phyloP scores from a whole-genome alignment of 2,113 vertebrate species.

The Triplophysa tibetana region DNA sequence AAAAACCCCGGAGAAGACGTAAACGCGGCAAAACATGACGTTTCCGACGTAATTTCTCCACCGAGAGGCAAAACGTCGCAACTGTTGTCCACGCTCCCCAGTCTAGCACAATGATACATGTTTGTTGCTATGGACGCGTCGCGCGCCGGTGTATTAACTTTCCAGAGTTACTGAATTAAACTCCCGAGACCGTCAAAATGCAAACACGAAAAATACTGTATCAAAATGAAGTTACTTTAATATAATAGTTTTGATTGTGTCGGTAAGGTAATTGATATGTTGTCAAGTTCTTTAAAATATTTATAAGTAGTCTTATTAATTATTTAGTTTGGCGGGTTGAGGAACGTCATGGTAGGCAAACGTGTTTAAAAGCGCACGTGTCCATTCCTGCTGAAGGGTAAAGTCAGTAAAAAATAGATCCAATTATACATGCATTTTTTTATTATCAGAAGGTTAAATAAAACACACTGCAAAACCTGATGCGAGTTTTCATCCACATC shows the following conservation, averaged over 20 bases:
- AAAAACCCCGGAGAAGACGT: not conserved
- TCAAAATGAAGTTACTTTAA: not conserved
- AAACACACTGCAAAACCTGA: constrained; percentile 29
- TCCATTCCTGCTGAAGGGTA: too few relatives aligned
- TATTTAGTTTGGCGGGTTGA: not conserved
- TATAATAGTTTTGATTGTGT: not conserved
- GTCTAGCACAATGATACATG: constrained; percentile 6
- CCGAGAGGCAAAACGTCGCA: not conserved
- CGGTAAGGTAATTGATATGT: not conserved
- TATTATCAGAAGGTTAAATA: not conserved
- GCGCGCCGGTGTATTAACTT: constrained; percentile 19
- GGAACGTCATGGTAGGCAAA: not conserved
- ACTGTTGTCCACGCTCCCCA: not conserved
- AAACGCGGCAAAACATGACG: not conserved
- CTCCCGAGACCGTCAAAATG: not conserved
- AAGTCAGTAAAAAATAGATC: too few relatives aligned
- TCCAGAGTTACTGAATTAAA: constrained; percentile 4
- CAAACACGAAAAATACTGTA: not conserved
- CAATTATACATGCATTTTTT: too few relatives aligned
- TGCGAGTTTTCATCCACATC: not conserved
- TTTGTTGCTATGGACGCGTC: constrained; percentile 39
- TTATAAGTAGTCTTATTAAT: constrained; percentile 4
- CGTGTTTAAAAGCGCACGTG: not conserved
- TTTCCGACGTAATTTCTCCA: not conserved
- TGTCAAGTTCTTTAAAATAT: not conserved